Percentiles rank a stretch among this genome's conserved stretches.
phyloP scores from a whole-genome alignment of 2,797 vertebrate genomes.

The Tragelaphus eurycerus region DNA sequence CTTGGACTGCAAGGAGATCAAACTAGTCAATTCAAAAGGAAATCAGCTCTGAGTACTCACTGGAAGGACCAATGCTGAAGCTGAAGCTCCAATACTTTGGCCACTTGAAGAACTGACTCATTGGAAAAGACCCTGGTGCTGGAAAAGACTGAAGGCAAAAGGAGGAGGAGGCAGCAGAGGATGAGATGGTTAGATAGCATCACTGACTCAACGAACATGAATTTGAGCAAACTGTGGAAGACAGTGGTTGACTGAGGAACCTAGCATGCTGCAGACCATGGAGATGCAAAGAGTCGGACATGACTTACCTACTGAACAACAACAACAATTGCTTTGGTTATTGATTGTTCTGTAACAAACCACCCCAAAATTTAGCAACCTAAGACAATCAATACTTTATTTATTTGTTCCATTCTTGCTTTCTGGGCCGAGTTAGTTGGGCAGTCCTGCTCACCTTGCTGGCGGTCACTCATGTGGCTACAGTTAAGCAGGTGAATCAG shows the following conservation, averaged over 20 bases:
- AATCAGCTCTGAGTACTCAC: background rate
- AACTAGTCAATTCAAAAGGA: background rate
- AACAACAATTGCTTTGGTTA: background rate
- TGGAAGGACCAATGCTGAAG: background rate
- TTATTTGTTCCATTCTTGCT: background rate
- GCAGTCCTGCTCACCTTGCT: background rate
- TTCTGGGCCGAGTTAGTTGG: background rate
- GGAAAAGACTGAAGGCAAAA: background rate
- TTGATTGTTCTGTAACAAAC: background rate
- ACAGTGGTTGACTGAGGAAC: background rate
- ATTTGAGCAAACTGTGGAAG: background rate
- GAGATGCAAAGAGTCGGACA: background rate
- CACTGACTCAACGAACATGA: background rate
- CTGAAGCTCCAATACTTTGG: background rate
- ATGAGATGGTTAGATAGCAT: background rate
- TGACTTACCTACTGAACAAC: background rate
- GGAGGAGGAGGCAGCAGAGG: background rate
- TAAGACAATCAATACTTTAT: background rate
- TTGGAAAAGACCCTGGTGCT: background rate
- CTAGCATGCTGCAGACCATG: rapidly evolving
- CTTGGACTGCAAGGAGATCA: background rate
- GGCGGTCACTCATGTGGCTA: background rate
- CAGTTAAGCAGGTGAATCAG: background rate
- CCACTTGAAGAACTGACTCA: background rate
- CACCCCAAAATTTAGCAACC: background rate